phyloP scores from a whole-genome alignment of 2,888 invertebrate genomes.

The Lycia hirtaria region DNA sequence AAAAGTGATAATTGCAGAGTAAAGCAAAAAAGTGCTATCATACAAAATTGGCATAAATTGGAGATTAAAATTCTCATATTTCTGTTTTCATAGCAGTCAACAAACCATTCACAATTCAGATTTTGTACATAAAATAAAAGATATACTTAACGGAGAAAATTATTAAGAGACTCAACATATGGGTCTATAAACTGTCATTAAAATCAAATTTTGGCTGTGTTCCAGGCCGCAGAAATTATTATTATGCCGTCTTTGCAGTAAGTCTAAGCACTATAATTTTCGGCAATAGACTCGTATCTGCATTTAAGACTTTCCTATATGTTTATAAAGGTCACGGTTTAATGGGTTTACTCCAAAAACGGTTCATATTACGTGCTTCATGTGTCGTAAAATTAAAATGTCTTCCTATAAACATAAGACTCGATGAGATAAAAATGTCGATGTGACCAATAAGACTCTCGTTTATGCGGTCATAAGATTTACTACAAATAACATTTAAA shows the following conservation, averaged over 20 bases:
- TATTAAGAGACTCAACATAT: slow-evolving; percentile 67
- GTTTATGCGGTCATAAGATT: slow-evolving; percentile 38
- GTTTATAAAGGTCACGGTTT: slow-evolving; percentile 5
- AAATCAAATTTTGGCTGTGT: slow-evolving; percentile 78
- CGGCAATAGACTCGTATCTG: slow-evolving; percentile 50
- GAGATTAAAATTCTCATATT: slow-evolving; percentile 14
- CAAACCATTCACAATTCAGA: slow-evolving; percentile 7
- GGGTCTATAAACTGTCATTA: slow-evolving; percentile 80
- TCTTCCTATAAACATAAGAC: slow-evolving; percentile 17
- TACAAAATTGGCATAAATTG: slow-evolving; percentile 18
- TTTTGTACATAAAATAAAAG: slow-evolving; percentile 43
- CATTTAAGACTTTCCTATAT: slow-evolving; percentile 5
- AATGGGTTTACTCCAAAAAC: not conserved
- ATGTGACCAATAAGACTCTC: slow-evolving; percentile 37
- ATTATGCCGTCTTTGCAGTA: slow-evolving; percentile 72
- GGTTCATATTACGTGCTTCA: not conserved
- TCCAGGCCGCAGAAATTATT: slow-evolving; percentile 76
- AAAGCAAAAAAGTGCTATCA: slow-evolving; percentile 14
- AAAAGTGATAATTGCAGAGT: not conserved
- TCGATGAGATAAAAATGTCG: slow-evolving; percentile 37
- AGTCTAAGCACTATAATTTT: slow-evolving; percentile 61
- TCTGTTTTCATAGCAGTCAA: slow-evolving; percentile 8
- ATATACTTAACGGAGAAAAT: slow-evolving; percentile 54
- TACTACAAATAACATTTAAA: slow-evolving; percentile 28
- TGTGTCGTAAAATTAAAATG: slow-evolving; percentile 11